Conservation (phyloP, 2,797 vertebrate genomes). For the Acropternis orthonyx region DNA sequence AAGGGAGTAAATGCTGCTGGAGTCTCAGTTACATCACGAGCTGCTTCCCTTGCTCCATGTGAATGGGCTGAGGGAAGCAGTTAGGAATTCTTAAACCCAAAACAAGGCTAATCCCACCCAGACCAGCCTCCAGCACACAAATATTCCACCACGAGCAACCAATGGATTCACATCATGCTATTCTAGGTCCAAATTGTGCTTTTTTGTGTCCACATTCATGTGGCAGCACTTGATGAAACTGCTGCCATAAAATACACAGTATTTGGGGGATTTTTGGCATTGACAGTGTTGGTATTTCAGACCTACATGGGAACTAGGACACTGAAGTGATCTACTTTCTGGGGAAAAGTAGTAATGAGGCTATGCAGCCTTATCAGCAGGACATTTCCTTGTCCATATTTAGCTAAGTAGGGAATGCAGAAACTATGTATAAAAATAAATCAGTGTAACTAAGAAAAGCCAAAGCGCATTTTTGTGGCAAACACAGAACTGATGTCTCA, state of each 20-base stretch:
- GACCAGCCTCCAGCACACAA: background rate
- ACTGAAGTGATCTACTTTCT: background rate
- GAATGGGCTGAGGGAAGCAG: background rate
- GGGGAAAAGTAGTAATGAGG: background rate
- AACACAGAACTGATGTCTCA: background rate
- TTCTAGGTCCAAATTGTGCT: background rate
- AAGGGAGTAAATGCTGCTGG: background rate
- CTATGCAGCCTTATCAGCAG: background rate
- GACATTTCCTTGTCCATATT: background rate
- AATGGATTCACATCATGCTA: background rate
- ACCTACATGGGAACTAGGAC: background rate
- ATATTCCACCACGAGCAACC: background rate
- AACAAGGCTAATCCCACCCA: background rate
- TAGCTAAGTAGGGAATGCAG: background rate
- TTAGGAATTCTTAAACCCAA: background rate
- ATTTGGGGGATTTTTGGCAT: background rate
- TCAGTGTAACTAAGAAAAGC: background rate
- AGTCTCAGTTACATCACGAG: background rate
- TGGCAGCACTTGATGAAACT: accelerated
- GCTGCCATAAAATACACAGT: background rate
- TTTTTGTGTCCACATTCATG: background rate
- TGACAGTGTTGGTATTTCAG: background rate
- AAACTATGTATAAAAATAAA: background rate
- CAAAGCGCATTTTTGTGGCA: background rate
- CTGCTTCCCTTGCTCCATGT: accelerated